A percentile compares a stretch with the other conserved stretches of the same genome.
Evolutionary conservation across 1,140 invertebrate species (phyloP).

Genomic region (Leptinotarsa texana): DNA sequence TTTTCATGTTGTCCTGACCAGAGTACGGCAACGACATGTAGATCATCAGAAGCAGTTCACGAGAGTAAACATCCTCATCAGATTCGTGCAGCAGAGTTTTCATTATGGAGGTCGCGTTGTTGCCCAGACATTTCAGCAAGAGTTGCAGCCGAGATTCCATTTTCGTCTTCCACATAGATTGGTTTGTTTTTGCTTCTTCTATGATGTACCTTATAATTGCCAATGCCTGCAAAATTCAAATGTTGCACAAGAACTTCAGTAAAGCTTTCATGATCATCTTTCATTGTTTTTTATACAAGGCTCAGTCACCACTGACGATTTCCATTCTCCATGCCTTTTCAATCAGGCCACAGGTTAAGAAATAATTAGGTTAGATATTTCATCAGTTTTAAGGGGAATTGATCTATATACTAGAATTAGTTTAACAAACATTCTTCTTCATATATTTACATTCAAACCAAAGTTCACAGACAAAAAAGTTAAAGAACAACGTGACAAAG

Average conservation of each 20-base stretch:
- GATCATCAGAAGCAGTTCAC: conserved; percentile 61
- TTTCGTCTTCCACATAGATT: conserved; percentile 55
- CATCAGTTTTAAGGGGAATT: not conserved
- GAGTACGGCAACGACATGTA: conserved; percentile 62
- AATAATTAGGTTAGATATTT: not conserved
- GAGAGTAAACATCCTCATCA: conserved; percentile 37
- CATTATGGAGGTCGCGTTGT: conserved; percentile 35
- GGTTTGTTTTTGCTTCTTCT: conserved; percentile 63
- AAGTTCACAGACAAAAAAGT: too few relatives aligned
- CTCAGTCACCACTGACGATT: too few relatives aligned
- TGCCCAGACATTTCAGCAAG: conserved; percentile 68
- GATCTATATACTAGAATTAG: not conserved
- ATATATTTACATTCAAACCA: too few relatives aligned
- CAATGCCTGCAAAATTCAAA: conserved; percentile 54
- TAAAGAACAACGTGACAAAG: too few relatives aligned
- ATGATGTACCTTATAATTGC: conserved; percentile 77
- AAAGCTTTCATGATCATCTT: too few relatives aligned
- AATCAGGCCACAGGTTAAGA: too few relatives aligned
- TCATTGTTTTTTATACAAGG: too few relatives aligned
- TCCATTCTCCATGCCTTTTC: too few relatives aligned
- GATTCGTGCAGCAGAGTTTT: conserved; percentile 35
- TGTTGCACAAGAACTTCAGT: not conserved
- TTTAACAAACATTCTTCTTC: not conserved
- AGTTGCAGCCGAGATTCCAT: conserved; percentile 72
- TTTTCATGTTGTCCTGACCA: conserved; percentile 39